A percentile compares a stretch with the other conserved stretches of the same genome.
phyloP scores from a whole-genome alignment of 2,113 vertebrate species.

The Speoplatyrhinus poulsoni region DNA sequence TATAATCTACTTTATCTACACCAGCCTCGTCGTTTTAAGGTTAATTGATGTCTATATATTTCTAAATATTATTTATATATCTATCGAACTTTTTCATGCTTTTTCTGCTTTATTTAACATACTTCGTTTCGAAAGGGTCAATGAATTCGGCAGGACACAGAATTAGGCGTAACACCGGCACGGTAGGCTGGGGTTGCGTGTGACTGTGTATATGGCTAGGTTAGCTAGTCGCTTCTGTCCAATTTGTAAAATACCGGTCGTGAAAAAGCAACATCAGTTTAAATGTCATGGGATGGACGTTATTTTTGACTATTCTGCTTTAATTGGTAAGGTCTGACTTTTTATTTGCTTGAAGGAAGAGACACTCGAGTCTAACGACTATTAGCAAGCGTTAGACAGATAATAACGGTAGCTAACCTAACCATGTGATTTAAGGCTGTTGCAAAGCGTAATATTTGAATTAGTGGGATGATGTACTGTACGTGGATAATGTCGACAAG shows the following conservation, averaged over 20 bases:
- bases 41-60: too few species aligned
- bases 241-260: constrained; percentile 47
- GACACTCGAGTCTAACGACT: not conserved
- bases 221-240: constrained; percentile 1
- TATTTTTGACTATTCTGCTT: constrained; percentile 31
- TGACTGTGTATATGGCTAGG: not conserved
- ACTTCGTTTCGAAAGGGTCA: too few species aligned
- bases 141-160: too few species aligned
- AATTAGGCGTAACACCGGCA: too few species aligned
- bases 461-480: too few species aligned
- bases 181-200: not conserved
- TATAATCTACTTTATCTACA: too few species aligned
- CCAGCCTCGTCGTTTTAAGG: too few species aligned
- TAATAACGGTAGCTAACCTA: constrained; percentile 30
- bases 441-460: too few species aligned
- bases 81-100: too few species aligned
- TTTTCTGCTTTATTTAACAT: too few species aligned
- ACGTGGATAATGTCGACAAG: too few species aligned
- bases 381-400: constrained; percentile 1
- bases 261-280: constrained; percentile 2
- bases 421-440: constrained; percentile 39
- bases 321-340: constrained; percentile 46
- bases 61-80: too few species aligned
- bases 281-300: constrained; percentile 8
- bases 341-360: not conserved